Evolutionary conservation across 2,797 vertebrate species (phyloP).

Genomic region (Tokudaia muenninki): DNA sequence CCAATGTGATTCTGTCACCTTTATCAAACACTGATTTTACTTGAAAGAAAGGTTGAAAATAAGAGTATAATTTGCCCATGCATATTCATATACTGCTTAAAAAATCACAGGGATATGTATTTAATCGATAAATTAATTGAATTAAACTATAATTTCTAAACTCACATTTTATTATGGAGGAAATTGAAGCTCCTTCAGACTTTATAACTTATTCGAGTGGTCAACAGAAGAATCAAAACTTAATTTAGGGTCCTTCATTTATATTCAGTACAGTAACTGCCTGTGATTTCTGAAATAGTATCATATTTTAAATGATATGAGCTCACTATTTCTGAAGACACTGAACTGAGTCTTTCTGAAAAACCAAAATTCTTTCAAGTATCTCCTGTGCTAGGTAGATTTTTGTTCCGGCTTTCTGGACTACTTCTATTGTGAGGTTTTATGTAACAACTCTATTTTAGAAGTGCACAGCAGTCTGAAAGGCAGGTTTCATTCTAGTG

Average conservation of each 20-base stretch:
- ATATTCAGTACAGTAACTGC: not conserved
- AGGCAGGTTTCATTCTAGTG: not conserved
- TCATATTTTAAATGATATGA: conserved; percentile 17
- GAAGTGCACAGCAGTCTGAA: conserved; percentile 14
- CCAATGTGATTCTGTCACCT: not conserved
- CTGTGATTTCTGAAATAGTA: not conserved
- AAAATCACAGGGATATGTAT: not conserved
- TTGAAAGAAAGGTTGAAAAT: not conserved
- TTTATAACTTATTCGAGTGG: not conserved
- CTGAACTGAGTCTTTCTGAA: not conserved
- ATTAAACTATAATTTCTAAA: not conserved
- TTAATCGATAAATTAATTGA: not conserved
- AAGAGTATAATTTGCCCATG: not conserved
- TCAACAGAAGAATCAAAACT: not conserved
- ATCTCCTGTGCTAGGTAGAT: not conserved
- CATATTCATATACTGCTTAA: not conserved
- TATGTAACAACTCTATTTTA: conserved; percentile 20
- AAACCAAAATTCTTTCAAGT: conserved; percentile 29
- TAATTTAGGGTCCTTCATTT: not conserved
- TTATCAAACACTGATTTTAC: not conserved
- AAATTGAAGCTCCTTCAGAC: not conserved
- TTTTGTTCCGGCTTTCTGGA: conserved; percentile 55
- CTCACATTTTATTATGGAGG: not conserved
- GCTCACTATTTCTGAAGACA: conserved; percentile 17
- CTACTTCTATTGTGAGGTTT: not conserved